Base-by-base conservation (phyloP, 2,113 vertebrate genomes). In the Ranitomeya imitator region DNA sequence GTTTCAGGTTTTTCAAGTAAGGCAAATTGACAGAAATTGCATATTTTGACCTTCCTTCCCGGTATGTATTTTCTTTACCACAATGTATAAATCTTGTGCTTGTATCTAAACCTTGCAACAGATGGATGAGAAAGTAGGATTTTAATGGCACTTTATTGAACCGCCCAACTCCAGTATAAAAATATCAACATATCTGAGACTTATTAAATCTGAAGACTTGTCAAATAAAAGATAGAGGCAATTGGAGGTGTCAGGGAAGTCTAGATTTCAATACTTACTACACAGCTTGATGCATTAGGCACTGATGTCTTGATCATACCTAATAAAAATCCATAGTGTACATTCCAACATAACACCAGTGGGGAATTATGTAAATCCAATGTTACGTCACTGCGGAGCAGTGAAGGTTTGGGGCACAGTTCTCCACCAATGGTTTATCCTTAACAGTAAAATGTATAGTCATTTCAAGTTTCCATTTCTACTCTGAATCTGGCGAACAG, bases 161-260 rank as follows among this genome's bases (percentile, higher is more conserved):
- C 57, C 19, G 79, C 26, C 26, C 18, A 51, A 63, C 73, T 63
- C 55, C 57, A 65, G 74, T 18, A 63, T 76, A 78, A 78, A 84
- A 31, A 45, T 84, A 71, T 71, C 85, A 86, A 77, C 71, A 86
- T 86, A 51, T 85, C 71, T 45, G 37, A 85, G 26, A 54, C 84
- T 59, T 86, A 86, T 86, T 86, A 86, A 86, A 78, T 86, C 55
- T 86, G 85, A 86, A 86, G 57, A 12, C 85, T 77, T 86, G 85
- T 86, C 85, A 86, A 86, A 86, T 60, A 86, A 55, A 57, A 85
- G 45, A 85, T 26, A 78, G 85, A 86, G 55, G 51, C 59, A 45
- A 74, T 76, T 60, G 71, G 26, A 85, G 65, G 55, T 85, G 83
- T 76, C 84, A 76, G 67, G 61, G 23, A 84, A 59, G 83, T 74